A percentile compares a stretch with the other conserved stretches of the same genome.
phyloP scores from a whole-genome alignment of 1,140 invertebrate genomes.

The Temnothorax longispinosus region DNA sequence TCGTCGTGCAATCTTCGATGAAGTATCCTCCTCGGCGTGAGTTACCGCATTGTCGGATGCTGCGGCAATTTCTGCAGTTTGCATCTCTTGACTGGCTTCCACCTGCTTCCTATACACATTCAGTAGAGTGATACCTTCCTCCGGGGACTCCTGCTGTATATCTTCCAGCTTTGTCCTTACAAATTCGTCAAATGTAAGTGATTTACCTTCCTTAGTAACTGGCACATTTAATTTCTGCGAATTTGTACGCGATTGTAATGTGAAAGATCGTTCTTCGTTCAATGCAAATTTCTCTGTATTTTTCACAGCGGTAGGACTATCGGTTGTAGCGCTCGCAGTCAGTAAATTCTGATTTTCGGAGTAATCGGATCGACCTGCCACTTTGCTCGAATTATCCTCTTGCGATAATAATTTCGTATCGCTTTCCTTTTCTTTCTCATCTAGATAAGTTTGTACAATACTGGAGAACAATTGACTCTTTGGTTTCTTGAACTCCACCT shows the following conservation, averaged over 20 bases:
- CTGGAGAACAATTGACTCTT: conserved; percentile 71
- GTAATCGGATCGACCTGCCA: neutral
- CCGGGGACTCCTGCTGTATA: neutral
- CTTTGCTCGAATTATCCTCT: neutral
- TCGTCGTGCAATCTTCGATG: neutral
- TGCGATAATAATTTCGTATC: neutral
- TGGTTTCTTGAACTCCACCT: conserved; percentile 76
- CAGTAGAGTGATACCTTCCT: conserved; percentile 46
- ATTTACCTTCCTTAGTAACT: neutral
- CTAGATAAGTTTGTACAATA: conserved; percentile 60
- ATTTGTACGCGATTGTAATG: neutral
- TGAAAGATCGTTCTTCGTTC: neutral
- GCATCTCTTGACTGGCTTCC: conserved; percentile 9
- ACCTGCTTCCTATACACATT: conserved; percentile 49
- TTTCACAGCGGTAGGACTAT: neutral
- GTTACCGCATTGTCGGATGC: neutral
- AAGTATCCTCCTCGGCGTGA: neutral
- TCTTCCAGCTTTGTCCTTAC: conserved; percentile 53
- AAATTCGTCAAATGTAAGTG: conserved; percentile 66
- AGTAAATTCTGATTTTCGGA: neutral
- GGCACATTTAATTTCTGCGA: neutral
- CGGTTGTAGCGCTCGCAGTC: neutral
- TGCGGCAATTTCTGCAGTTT: neutral
- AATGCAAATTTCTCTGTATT: neutral
- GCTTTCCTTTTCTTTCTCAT: conserved; percentile 22